Conservation (phyloP, 1,140 invertebrate species). For the Calycopis cecrops region DNA sequence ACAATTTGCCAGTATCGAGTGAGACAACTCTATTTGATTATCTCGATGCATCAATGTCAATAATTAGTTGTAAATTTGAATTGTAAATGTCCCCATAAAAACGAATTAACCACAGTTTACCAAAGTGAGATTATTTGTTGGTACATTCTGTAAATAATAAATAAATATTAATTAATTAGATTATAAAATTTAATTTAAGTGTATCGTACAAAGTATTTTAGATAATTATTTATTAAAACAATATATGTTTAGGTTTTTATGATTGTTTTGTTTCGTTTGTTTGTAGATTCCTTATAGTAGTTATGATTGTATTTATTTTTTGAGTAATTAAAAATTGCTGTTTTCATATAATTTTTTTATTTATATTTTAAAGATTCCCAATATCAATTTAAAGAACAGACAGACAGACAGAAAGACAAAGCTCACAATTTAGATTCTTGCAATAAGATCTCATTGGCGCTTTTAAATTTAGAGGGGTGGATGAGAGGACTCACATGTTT, state of each 20-base stretch:
- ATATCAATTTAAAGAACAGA: background rate
- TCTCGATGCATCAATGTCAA: too few species aligned
- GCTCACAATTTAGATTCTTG: too few species aligned
- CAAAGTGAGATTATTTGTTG: slow-evolving; percentile 75
- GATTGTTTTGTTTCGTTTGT: slow-evolving; percentile 69
- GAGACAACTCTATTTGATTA: background rate
- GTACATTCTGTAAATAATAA: slow-evolving; percentile 10
- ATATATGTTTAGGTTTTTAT: slow-evolving; percentile 40
- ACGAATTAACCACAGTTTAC: slow-evolving; percentile 73
- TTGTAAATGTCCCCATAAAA: background rate
- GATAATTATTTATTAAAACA: slow-evolving; percentile 63
- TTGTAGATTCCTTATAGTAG: slow-evolving; percentile 54
- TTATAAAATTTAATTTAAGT: slow-evolving; percentile 15
- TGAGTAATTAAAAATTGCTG: slow-evolving; percentile 60
- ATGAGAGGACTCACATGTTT: too few species aligned
- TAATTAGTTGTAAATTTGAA: too few species aligned
- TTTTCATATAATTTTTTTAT: slow-evolving; percentile 48
- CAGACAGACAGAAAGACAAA: too few species aligned
- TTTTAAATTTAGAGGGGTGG: too few species aligned
- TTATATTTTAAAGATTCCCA: background rate
- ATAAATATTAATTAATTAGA: background rate
- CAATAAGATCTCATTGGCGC: too few species aligned
- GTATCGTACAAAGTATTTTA: slow-evolving; percentile 69
- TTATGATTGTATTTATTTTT: slow-evolving; percentile 65
- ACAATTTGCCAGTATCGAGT: background rate